Conservation (phyloP, 2,888 invertebrate species). For the Heliothis peltigera region DNA sequence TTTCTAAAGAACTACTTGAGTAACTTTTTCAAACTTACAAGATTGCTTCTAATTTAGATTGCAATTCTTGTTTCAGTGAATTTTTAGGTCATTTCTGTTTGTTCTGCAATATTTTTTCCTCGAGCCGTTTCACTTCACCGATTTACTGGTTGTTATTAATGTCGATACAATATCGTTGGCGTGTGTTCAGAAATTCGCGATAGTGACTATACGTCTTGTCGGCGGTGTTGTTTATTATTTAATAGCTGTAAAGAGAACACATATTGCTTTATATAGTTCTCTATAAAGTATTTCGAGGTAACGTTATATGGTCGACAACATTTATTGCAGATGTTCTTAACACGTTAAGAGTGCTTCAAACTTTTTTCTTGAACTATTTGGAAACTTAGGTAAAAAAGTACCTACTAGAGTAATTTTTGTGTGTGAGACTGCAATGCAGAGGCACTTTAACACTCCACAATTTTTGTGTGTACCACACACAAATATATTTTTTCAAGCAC, state of each 20-base stretch:
- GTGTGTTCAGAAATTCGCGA: constrained; percentile 18
- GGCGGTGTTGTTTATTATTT: constrained; percentile 19
- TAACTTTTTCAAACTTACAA: constrained; percentile 27
- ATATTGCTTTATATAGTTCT: constrained; percentile 20
- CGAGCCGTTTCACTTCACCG: background rate
- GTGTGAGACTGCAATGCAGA: too few species aligned
- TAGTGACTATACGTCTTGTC: constrained; percentile 5
- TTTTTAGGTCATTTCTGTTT: constrained; percentile 32
- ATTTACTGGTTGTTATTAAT: constrained; percentile 14
- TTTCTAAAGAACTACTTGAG: constrained; percentile 21
- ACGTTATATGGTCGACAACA: constrained; percentile 2
- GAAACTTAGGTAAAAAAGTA: too few species aligned
- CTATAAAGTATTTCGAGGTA: constrained; percentile 17
- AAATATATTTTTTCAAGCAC: too few species aligned
- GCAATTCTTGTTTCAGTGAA: constrained; percentile 46
- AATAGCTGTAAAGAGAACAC: background rate
- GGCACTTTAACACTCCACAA: too few species aligned
- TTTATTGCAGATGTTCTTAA: background rate
- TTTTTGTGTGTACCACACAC: too few species aligned
- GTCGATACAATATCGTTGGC: background rate
- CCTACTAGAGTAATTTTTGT: too few species aligned
- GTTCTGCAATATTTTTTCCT: constrained; percentile 2
- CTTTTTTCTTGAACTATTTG: background rate
- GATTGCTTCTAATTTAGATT: constrained; percentile 51
- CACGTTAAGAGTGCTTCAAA: background rate